Evolutionary conservation across 2,888 invertebrate species (phyloP), one percentile per base, ranked within the genome.

Genomic region (Anarsia innoxiella): DNA sequence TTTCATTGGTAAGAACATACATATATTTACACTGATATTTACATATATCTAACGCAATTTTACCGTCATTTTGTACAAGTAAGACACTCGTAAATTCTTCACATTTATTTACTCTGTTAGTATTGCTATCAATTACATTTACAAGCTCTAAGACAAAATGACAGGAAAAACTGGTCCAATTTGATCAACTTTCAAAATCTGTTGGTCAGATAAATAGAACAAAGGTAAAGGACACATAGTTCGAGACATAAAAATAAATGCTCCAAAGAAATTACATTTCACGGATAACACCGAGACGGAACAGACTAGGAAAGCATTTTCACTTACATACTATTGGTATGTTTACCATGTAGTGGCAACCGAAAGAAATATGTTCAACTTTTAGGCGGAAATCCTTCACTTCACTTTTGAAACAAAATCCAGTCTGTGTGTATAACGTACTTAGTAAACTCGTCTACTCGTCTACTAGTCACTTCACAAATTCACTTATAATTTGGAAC

Each of bases 1-100:
- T 59, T 53, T 70, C 72, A 77, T 73, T 77, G 71, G 71, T 77
- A 73, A 61, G 68, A 59, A 61, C 65, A 63, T 59, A 49, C 46
- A 42, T 53, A 53, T 66, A 70, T 70, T 56, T 70, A 70, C 69
- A 66, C 30, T 43, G 43, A 50, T 66, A 70, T 71, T 59, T 65
- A 69, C 63, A 69, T 54, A 36, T 47, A 44, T 51, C 43, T 35
- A 16, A 41, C 44, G 51, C 53, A 42, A 54, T 61, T 61, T 61
- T 44, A 51, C 65, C 62, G 67, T 58, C 67, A 68, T 60, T 67
- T 66, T 60, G 60, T 53, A 59, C 40, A n/a, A n/a, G 47, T 40
- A 51, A 44, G 40, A 46, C 48, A 52, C 49, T 46, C 35, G 44
- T 40, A 46, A 45, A 48, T 23, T 3, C 4, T 3, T 19, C 19